Base-by-base conservation (phyloP, 2,888 invertebrate genomes). In the Campoletis raptor region DNA sequence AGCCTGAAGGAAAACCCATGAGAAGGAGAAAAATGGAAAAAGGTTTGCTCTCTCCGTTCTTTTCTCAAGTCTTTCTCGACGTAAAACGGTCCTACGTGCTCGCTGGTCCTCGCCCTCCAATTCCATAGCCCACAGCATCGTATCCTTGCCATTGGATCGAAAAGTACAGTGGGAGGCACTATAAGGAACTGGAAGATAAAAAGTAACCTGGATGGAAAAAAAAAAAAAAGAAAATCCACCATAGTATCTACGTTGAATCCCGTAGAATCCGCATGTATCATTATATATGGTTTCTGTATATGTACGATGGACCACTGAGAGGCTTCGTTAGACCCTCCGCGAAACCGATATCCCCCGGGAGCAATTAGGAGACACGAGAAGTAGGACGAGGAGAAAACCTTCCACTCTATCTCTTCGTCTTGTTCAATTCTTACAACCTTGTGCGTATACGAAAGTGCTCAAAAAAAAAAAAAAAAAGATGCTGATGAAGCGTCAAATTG, bases 41-140 rank as follows among this genome's bases (percentile, higher is more conserved):
- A 76, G 76, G 78, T 81, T 81, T 54, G 83, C 52, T 57, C 64
- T 54, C 70, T 36, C 37, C 79, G 30, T 18, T 79, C 73, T 83
- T 79, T 84, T 48, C 48, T 42, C 73, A 54, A 61, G 74, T 76
- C 54, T 37, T 57, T 69, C 48, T 76, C 12, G 21, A 36, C 9
- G 81, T 57, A 79, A 85, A 85, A 84, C 84, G 81, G 57, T 79
- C 66, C 76, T 87, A 87, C 85, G 86, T 87, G 86, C 79, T 82
- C 66, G 54, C 66, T 64, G 30, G 78, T 48, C 81, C n/a, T 57
- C 54, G 66, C 79, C 74, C 76, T 70, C 54, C 76, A 40, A 79
- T 79, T 77, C 70, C 81, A 78, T 85, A 57, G 79, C 84, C 84
- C 54, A 79, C 70, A 76, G 85, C 64, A 54, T 69, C 64, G 74